Evolutionary conservation across 2,113 vertebrate genomes (phyloP), one percentile per base, ranked within the genome.

Genomic region (Callionymus lyra): DNA sequence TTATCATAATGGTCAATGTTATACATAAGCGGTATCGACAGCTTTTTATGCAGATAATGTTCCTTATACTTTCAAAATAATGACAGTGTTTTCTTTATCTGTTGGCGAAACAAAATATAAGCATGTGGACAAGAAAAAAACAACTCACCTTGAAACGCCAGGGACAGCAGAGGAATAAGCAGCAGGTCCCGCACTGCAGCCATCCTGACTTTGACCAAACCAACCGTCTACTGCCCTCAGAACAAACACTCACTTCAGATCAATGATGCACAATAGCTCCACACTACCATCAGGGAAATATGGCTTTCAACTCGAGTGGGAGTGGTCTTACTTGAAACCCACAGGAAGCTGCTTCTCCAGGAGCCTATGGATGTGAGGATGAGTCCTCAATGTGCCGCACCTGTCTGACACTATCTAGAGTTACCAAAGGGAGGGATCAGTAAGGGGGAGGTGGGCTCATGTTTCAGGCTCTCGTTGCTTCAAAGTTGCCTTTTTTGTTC

Each of bases 121-220:
- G n/a, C n/a, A n/a, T n/a, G n/a, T n/a, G n/a, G n/a, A n/a, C n/a
- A n/a, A n/a, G n/a, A n/a, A 38, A 34, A 1, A 16, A 16, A 6
- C 5, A 12, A 80, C 82, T 85, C 68, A 85, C 84, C 81, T 56
- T 76, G 67, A 47, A 81, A 65, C 0, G 34, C 15, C 55, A 77
- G 48, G 16, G 81, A 54, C 44, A 55, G 56, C 44, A 75, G 39
- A 16, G 57, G 56, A 40, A 73, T 57, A 47, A 74, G 59, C 44
- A 63, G 57, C 31, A 71, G 66, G 46, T 75, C 47, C 21, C 5
- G 53, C 21, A 40, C 47, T 35, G 53, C 44, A 34, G 66, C 51
- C 80, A 83, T 82, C 73, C 72, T 77, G 51, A 47, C 41, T 15
- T 47, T 10, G 55, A 55, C 50, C 10, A 44, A 33, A 49, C 21